A percentile compares a stretch with the other conserved stretches of the same genome.
Conservation (phyloP, 2,113 vertebrate genomes). For the Murina feae region DNA sequence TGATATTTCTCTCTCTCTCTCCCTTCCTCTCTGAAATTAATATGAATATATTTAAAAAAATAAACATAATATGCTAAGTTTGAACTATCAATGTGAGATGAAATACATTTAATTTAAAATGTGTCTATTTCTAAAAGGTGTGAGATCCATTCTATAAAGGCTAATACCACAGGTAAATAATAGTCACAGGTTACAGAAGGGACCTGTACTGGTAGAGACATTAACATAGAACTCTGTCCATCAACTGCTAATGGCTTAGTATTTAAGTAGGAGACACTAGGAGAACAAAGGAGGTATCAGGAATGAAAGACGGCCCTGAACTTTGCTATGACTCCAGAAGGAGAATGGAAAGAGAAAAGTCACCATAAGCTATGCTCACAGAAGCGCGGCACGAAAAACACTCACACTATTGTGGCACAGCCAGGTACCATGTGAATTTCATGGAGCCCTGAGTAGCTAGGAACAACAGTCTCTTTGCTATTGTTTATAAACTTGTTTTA, state of each 20-base stretch:
- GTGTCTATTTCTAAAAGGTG: neutral
- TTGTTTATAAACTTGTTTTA: neutral
- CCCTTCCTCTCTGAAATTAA: too few relatives aligned
- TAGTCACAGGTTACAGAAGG: neutral
- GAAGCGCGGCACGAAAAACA: rapidly evolving
- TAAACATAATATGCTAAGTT: slow-evolving; percentile 20
- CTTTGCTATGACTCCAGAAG: neutral
- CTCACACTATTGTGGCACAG: rapidly evolving
- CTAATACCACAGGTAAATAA: neutral
- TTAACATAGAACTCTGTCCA: neutral
- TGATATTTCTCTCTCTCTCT: too few relatives aligned
- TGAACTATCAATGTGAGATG: slow-evolving; percentile 6
- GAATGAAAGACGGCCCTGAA: neutral
- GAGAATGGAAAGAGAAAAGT: neutral
- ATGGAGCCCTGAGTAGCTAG: neutral
- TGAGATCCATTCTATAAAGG: neutral
- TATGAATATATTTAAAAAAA: too few relatives aligned
- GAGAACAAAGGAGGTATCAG: slow-evolving; percentile 15
- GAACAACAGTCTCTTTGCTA: neutral
- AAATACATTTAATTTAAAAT: slow-evolving; percentile 50
- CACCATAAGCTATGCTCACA: neutral
- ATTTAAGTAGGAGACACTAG: neutral
- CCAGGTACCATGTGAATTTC: neutral
- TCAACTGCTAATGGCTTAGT: slow-evolving; percentile 31
- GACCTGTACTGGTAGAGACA: neutral